phyloP scores from a whole-genome alignment of 2,113 vertebrate genomes.

The Aegotheles bennettii region DNA sequence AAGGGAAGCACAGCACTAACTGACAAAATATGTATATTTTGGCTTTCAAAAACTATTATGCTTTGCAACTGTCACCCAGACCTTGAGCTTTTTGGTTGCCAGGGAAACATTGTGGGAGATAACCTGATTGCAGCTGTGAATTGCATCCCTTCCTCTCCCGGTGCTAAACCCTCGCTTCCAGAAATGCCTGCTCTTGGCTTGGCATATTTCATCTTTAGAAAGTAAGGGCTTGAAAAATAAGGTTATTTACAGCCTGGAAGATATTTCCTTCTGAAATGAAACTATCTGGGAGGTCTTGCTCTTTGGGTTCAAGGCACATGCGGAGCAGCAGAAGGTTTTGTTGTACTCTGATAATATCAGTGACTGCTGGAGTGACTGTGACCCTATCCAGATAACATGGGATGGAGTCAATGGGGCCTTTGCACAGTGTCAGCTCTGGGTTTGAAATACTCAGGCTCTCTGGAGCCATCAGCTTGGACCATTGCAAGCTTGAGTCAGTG shows the following conservation, averaged over 20 bases:
- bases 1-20: constrained; percentile 15
- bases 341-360: fast-evolving
- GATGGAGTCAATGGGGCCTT: neutral
- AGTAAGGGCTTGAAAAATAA: neutral
- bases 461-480: neutral
- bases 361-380: neutral
- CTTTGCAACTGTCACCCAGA: constrained; percentile 52
- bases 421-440: neutral
- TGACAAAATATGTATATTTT: constrained; percentile 60
- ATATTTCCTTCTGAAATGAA: neutral
- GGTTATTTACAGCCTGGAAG: neutral
- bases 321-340: neutral
- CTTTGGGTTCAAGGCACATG: neutral
- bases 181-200: neutral
- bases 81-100: constrained; percentile 48
- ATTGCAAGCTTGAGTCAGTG: neutral
- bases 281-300: neutral
- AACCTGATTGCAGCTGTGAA: constrained; percentile 17
- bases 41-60: constrained; percentile 50
- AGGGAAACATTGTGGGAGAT: constrained; percentile 29
- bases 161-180: neutral
- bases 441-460: neutral
- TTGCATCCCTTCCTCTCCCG: neutral
- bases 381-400: neutral
- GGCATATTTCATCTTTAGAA: neutral